phyloP scores from a whole-genome alignment of 2,888 invertebrate genomes.

The Leptogaster cylindrica region DNA sequence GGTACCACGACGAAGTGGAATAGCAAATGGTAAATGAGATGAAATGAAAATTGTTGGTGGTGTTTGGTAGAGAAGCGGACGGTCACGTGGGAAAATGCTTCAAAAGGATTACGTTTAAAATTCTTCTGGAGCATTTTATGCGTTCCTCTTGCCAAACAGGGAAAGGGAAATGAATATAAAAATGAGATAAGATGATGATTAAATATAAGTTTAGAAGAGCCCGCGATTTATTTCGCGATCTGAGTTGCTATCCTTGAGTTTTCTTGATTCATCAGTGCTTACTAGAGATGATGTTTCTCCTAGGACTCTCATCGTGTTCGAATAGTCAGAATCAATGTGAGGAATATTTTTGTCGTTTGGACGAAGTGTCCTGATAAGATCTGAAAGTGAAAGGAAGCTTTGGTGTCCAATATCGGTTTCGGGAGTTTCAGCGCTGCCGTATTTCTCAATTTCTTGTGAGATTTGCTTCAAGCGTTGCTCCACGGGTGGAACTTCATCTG shows the following conservation, averaged over 20 bases:
- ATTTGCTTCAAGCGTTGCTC: constrained; percentile 60
- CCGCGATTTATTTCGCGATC: constrained; percentile 24
- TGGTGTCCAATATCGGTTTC: constrained; percentile 58
- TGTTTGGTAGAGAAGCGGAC: constrained; percentile 31
- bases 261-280: constrained; percentile 43
- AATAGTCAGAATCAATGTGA: constrained; percentile 62
- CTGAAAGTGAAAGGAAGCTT: constrained; percentile 60
- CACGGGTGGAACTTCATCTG: constrained; percentile 55
- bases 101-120: neutral
- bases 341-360: constrained; percentile 61
- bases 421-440: constrained; percentile 51
- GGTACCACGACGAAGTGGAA: neutral
- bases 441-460: constrained; percentile 59
- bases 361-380: constrained; percentile 60
- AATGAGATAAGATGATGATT: constrained; percentile 5
- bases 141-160: constrained; percentile 43
- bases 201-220: constrained; percentile 21
- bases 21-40: neutral
- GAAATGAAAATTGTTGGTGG: neutral
- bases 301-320: constrained; percentile 61
- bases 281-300: constrained; percentile 57
- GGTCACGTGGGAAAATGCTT: neutral
- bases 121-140: constrained; percentile 15
- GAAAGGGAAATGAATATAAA: neutral
- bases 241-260: constrained; percentile 38